Evolutionary conservation across 2,797 vertebrate species (phyloP).

Genomic region (Etheostoma perlongum): DNA sequence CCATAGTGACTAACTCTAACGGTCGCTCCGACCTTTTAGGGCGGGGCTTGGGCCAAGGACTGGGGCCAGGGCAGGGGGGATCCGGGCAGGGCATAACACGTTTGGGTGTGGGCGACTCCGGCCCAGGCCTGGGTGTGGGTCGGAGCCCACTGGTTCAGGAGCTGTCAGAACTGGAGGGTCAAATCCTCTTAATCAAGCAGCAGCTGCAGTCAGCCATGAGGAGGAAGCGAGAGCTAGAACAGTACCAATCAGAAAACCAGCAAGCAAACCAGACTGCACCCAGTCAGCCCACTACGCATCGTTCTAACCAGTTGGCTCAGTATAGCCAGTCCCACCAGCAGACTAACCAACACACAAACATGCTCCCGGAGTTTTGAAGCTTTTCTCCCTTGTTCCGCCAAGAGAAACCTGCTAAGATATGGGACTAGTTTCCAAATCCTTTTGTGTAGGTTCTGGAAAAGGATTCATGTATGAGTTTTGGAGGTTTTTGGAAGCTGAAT

Average conservation of each 20-base stretch:
- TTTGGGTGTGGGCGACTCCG: slow-evolving; percentile 58
- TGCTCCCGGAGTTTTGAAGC: slow-evolving; percentile 71
- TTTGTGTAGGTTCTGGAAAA: slow-evolving; percentile 10
- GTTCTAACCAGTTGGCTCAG: slow-evolving; percentile 73
- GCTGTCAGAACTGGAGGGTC: slow-evolving; percentile 92
- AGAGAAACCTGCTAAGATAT: slow-evolving; percentile 36
- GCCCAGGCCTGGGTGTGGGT: slow-evolving; percentile 64
- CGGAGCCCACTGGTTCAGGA: slow-evolving; percentile 91
- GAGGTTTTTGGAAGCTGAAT: slow-evolving; percentile 38
- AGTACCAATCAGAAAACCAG: slow-evolving; percentile 85
- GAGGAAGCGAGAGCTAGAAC: slow-evolving; percentile 95
- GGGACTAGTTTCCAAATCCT: slow-evolving; percentile 41
- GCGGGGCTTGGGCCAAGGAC: slow-evolving; percentile 74
- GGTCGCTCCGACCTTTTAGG: slow-evolving; percentile 90
- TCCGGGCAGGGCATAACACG: slow-evolving; percentile 43
- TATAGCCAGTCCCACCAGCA: slow-evolving; percentile 76
- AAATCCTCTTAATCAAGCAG: slow-evolving; percentile 94
- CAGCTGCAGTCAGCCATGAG: slow-evolving; percentile 94
- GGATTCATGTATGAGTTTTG: slow-evolving; percentile 32
- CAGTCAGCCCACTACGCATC: slow-evolving; percentile 61
- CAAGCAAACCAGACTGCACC: slow-evolving; percentile 82
- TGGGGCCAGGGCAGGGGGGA: slow-evolving; percentile 47
- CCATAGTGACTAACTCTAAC: slow-evolving; percentile 88
- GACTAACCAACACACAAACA: slow-evolving; percentile 79
- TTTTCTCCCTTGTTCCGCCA: slow-evolving; percentile 25